These are phyloP conservation scores for Anseranas semipalmata DNA, from an alignment of 2,113 vertebrate genomes.

Conservation along the genomic window DNA sequence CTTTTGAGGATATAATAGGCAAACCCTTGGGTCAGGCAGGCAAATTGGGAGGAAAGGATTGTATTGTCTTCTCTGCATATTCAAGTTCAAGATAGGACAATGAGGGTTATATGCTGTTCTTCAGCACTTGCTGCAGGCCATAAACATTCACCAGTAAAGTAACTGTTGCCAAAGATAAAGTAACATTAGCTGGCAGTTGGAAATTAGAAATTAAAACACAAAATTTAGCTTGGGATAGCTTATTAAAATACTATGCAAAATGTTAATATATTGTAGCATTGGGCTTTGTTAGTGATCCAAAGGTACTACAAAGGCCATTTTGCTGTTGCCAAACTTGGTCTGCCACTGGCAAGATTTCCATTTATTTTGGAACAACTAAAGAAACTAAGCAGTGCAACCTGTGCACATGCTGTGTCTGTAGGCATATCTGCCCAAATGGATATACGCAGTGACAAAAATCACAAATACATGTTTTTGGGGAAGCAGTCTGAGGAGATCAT, in stretches of 20 bases:
- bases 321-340: background rate
- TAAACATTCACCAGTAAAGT: constrained; percentile 17
- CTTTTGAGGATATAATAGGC: constrained; percentile 14
- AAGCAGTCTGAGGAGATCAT: background rate
- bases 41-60: constrained; percentile 24
- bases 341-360: background rate
- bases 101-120: background rate
- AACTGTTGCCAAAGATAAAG: constrained; percentile 33
- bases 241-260: constrained; percentile 24
- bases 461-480: background rate
- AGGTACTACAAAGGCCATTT: background rate
- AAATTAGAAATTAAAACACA: constrained; percentile 8
- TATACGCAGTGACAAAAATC: background rate
- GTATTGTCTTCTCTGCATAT: background rate
- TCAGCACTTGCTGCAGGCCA: constrained; percentile 14
- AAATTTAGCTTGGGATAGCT: background rate
- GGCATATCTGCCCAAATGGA: background rate
- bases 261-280: background rate
- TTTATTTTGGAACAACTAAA: background rate
- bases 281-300: constrained; percentile 27
- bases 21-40: background rate
- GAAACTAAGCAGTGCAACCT: background rate
- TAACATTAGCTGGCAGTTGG: background rate
- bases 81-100: constrained; percentile 37
- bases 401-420: background rate